Evolutionary conservation across 2,113 vertebrate species (phyloP).

Genomic region (Orientallactaga bullata): DNA sequence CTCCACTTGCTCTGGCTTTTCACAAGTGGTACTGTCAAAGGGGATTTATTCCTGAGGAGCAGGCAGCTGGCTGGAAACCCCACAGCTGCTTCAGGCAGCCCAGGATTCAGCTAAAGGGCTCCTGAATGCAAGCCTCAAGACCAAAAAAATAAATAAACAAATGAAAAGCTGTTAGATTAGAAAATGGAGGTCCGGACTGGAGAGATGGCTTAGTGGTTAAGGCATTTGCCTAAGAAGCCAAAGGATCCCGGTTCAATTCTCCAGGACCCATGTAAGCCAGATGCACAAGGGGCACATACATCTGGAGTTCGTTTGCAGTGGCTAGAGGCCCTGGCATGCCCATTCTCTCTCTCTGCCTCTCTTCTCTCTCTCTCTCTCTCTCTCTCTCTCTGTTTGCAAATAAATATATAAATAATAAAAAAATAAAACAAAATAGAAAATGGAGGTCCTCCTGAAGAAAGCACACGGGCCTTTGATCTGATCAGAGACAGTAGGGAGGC

Average conservation of each 20-base stretch:
- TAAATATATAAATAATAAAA: too few relatives aligned
- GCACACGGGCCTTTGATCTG: not conserved
- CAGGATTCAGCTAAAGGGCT: conserved; percentile 27
- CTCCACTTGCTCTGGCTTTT: conserved; percentile 52
- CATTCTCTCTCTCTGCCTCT: too few relatives aligned
- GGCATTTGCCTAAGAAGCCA: too few relatives aligned
- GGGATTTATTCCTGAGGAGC: conserved; percentile 60
- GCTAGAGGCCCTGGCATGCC: too few relatives aligned
- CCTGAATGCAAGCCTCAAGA: conserved; percentile 53
- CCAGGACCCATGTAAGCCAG: too few relatives aligned
- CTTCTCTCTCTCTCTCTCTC: too few relatives aligned
- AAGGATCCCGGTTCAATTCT: too few relatives aligned
- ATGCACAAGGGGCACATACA: too few relatives aligned
- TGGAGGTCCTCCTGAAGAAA: conserved; percentile 33
- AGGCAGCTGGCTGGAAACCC: conserved; percentile 41
- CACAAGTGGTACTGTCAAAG: conserved; percentile 63
- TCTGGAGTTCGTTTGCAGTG: too few relatives aligned
- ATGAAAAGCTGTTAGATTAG: not conserved
- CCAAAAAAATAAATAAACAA: conserved; percentile 2
- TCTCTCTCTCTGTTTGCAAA: too few relatives aligned
- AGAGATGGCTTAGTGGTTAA: too few relatives aligned
- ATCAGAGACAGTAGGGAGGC: not conserved
- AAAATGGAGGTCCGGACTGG: conserved; percentile 12
- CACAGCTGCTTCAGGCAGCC: conserved; percentile 48
- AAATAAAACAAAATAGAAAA: too few relatives aligned